Base-by-base conservation (phyloP, 2,888 invertebrate species). In the Empis stercorea region DNA sequence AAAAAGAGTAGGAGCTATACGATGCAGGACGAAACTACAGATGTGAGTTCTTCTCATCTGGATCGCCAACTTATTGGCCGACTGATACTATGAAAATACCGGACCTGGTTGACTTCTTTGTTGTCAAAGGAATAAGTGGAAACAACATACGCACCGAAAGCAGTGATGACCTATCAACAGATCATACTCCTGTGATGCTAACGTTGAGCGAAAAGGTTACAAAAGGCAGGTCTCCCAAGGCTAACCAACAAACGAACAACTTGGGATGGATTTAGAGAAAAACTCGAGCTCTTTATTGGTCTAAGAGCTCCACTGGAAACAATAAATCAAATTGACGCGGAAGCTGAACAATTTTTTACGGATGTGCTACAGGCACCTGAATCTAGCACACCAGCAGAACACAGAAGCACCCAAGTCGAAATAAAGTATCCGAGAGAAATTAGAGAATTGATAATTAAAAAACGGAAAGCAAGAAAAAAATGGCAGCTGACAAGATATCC, bases 21-120 rank as follows among this genome's bases (percentile, higher is more conserved):
- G n/a, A n/a, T n/a, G 15, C 30, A 47, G 43, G 17, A 9, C 38
- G 16, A 17, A 14, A 23, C 10, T 7, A 27, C 16, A 42, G 42
- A 10, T 41, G 30, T 23, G 41, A 47, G 10, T 30, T 44, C 15
- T 23, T 34, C 3, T 48, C 43, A 10, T 16, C 50, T 2, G 45
- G 45, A 17, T 5, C n/a, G n/a, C 50, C 50, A 23, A 48, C 48
- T 10, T 45, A 50, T 34, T 48, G 50, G 45, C 48, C 42, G 14
- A 45, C 50, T 15, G 50, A 50, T 36, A 13, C n/a, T n/a, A 34
- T 14, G 45, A 48, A 43, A n/a, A 48, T 44, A 30, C 48, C 43
- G 10, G 45, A 50, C 38, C 44, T 49, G 20, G 32, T 49, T 36
- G 49, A 47, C 27, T 49, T 49, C 36, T 37, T 30, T 40, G 14